Percentiles rank a stretch among this genome's conserved stretches.
phyloP scores from a whole-genome alignment of 2,113 vertebrate species.

The Ahaetulla prasina region DNA sequence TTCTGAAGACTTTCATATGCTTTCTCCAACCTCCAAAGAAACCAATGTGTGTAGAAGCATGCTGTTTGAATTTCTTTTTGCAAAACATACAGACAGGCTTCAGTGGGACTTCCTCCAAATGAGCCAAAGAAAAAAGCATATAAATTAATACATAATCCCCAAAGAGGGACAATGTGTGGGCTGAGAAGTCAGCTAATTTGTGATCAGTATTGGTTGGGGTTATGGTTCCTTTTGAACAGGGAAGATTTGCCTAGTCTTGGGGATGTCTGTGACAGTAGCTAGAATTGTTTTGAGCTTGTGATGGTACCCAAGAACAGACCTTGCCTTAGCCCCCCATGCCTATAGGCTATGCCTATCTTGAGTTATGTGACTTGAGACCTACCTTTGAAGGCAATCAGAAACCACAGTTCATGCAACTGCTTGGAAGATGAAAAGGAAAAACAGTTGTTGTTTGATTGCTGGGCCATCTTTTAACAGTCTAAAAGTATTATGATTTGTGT shows the following conservation, averaged over 20 bases:
- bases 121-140: not conserved
- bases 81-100: not conserved
- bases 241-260: not conserved
- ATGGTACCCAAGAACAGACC: not conserved
- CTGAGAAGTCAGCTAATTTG: not conserved
- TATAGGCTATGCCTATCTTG: not conserved
- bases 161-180: not conserved
- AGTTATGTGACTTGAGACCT: not conserved
- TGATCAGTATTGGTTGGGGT: not conserved
- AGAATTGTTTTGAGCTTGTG: not conserved
- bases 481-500: not conserved
- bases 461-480: not conserved
- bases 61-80: not conserved
- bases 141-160: not conserved
- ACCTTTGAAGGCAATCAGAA: not conserved
- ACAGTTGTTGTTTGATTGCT: not conserved
- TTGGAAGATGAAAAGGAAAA: not conserved
- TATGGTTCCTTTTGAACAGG: not conserved
- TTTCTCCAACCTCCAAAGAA: not conserved
- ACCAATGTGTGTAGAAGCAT: not conserved
- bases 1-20: not conserved
- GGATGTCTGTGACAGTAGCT: not conserved
- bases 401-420: not conserved
- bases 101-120: not conserved
- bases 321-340: not conserved